Conservation (phyloP, 2,113 vertebrate genomes). For the Salvelinus fontinalis region DNA sequence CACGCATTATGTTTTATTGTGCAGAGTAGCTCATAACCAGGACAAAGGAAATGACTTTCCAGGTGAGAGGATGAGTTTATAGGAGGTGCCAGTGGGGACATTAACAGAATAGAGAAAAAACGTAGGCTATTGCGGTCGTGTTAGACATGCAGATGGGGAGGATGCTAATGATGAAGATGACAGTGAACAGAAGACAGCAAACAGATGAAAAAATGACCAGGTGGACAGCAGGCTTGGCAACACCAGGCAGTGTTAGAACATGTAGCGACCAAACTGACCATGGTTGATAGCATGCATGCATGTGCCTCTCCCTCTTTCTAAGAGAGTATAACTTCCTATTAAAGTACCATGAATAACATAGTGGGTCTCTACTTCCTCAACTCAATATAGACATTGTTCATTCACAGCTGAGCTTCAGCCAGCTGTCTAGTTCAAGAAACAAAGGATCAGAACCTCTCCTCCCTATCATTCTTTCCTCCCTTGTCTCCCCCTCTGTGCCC, state of each 20-base stretch:
- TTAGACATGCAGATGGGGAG: conserved; percentile 50
- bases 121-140: neutral
- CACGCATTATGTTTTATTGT: conserved; percentile 2
- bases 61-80: conserved; percentile 3
- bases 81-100: neutral
- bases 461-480: neutral
- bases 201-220: neutral
- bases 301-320: neutral
- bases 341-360: no score
- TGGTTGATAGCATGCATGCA: neutral
- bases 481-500: neutral
- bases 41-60: conserved; percentile 33
- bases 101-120: neutral
- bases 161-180: conserved; percentile 33
- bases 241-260: neutral
- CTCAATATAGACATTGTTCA: no score
- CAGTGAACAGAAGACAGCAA: conserved; percentile 26
- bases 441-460: no score
- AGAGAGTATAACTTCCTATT: neutral
- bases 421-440: no score
- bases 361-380: no score
- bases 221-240: neutral
- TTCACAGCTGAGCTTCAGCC: no score
- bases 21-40: conserved; percentile 7
- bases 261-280: neutral